phyloP scores from a whole-genome alignment of 2,888 invertebrate species.

The Thera britannica region DNA sequence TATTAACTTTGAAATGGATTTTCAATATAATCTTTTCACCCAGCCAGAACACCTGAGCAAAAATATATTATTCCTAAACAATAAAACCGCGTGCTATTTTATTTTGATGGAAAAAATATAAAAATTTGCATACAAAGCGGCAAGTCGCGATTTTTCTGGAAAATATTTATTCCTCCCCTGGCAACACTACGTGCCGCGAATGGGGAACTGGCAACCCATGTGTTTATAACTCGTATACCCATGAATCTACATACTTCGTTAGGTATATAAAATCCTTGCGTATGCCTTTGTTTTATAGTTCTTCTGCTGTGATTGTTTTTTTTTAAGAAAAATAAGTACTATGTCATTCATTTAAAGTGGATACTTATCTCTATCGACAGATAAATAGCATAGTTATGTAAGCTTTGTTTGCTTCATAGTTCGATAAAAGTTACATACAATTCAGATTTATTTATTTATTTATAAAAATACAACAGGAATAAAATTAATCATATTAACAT shows the following conservation, averaged over 20 bases:
- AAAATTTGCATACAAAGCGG: constrained; percentile 78
- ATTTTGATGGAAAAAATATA: constrained; percentile 68
- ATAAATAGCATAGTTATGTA: no score
- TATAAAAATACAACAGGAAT: no score
- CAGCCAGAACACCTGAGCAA: constrained; percentile 60
- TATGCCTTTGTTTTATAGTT: constrained; percentile 49
- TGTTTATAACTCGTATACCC: constrained; percentile 65
- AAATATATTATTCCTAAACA: constrained; percentile 59
- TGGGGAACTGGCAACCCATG: constrained; percentile 58
- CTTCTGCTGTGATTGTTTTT: constrained; percentile 46
- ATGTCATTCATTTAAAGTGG: no score
- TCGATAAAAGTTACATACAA: no score
- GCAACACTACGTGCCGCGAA: constrained; percentile 75
- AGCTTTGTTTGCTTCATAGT: no score
- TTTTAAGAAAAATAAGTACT: background rate
- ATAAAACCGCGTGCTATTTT: constrained; percentile 66
- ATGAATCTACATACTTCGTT: no score
- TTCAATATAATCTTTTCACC: background rate
- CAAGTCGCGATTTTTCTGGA: constrained; percentile 67
- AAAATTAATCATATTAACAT: background rate
- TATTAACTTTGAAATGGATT: background rate
- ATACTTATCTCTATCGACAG: no score
- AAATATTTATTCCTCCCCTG: constrained; percentile 79
- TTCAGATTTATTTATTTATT: no score
- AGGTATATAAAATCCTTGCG: no score